A percentile compares a stretch with the other conserved stretches of the same genome.
Evolutionary conservation across 1,140 invertebrate genomes (phyloP).

Genomic region (Listronotus oregonensis): DNA sequence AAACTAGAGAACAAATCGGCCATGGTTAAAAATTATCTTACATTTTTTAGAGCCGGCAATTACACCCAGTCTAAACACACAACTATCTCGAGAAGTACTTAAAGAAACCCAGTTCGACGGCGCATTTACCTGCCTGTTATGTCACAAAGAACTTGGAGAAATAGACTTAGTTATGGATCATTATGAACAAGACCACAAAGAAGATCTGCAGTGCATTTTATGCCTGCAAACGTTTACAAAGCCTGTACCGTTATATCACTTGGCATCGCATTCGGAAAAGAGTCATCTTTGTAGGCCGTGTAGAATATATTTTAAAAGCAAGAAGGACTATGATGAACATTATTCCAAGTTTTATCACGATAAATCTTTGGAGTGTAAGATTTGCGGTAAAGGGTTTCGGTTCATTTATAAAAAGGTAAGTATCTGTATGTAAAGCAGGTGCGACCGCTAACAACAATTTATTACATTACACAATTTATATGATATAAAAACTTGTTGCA

Average conservation of each 20-base stretch:
- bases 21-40: no score
- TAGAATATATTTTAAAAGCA: slow-evolving; percentile 11
- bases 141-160: slow-evolving; percentile 16
- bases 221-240: slow-evolving; percentile 22
- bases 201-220: slow-evolving; percentile 19
- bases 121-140: slow-evolving; percentile 21
- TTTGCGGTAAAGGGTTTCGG: slow-evolving; percentile 26
- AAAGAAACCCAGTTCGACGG: slow-evolving; percentile 28
- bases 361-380: slow-evolving; percentile 23
- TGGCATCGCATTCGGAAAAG: slow-evolving; percentile 24
- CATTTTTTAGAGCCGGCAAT: slow-evolving; percentile 7
- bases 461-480: no score
- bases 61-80: neutral
- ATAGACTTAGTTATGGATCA: slow-evolving; percentile 22
- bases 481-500: no score
- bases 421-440: neutral
- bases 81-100: slow-evolving; percentile 17
- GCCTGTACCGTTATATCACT: slow-evolving; percentile 25
- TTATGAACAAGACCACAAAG: slow-evolving; percentile 13
- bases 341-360: slow-evolving; percentile 26
- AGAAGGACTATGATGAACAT: slow-evolving; percentile 23
- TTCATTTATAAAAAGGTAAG: slow-evolving; percentile 28
- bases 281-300: slow-evolving; percentile 23
- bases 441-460: no score
- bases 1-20: no score